Evolutionary conservation across 2,888 invertebrate species (phyloP), one percentile per base, ranked within the genome.

Genomic region (Gasteruption jaculator): DNA sequence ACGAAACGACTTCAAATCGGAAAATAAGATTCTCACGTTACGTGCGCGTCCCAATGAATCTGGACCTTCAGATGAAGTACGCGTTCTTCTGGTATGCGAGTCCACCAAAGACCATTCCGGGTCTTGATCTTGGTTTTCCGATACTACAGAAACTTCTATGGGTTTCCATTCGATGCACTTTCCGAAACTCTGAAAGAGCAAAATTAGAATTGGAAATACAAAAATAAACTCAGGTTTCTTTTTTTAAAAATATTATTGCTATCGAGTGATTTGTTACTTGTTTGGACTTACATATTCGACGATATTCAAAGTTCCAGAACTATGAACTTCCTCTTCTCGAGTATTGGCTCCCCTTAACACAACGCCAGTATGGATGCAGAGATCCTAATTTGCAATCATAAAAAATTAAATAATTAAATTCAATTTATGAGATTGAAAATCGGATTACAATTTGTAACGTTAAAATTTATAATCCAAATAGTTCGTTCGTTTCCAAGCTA

Each of bases 161-260:
- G 87, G 87, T 61, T 85, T 81, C 91, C 91, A 91, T 68, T 91
- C 91, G 38, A 91, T 80, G 51, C 77, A 81, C 48, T 80, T 79
- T n/a, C 76, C 76, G 53, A 69, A 71, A 55, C 61, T 70, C 75
- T 76, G 49, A 3, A 56, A 53, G 2, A 8, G 14, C 5, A 19
- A 29, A 24, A 41, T 20, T 30, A 14, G 18, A 33, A 32, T 15
- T n/a, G n/a, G 20, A 43, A 46, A 36, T 26, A 37, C 19, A 29
- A 20, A 18, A 12, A 21, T 3, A 16, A 19, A 18, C 4, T 18
- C 4, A 33, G 11, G 21, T 11, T 20, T 5, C n/a, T 20, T 18
- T 4, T 33, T 18, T 33, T 3, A 20, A 16, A 16, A 22, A 36
- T 24, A 10, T 5, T 8, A 36, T 24, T 4, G 5, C 4, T 24